These are phyloP conservation scores for Anarrhichthys ocellatus DNA, from an alignment of 2,113 vertebrate species.

Conservation along the genomic window DNA sequence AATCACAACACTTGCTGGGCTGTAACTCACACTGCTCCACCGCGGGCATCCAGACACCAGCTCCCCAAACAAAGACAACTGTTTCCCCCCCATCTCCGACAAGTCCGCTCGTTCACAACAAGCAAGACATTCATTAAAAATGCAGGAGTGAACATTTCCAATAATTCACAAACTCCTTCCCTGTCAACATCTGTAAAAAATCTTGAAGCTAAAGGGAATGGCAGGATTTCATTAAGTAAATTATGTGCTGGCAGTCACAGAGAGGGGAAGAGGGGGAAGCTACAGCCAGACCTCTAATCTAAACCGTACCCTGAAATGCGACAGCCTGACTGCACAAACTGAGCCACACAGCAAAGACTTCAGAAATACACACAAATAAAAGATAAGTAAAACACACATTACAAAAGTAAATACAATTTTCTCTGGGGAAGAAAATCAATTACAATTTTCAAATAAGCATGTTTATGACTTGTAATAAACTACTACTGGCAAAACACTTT, in stretches of 20 bases:
- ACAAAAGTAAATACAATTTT: slow-evolving; percentile 46
- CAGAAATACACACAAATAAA: slow-evolving; percentile 74
- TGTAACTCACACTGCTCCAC: slow-evolving; percentile 75
- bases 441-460: slow-evolving; percentile 38
- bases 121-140: slow-evolving; percentile 81
- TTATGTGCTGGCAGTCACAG: slow-evolving; percentile 94
- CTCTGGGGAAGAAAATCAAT: slow-evolving; percentile 48
- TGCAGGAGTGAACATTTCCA: slow-evolving; percentile 84
- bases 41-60: slow-evolving; percentile 67
- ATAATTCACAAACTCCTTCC: slow-evolving; percentile 90
- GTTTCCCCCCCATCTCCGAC: slow-evolving; percentile 38
- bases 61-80: slow-evolving; percentile 75
- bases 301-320: slow-evolving; percentile 92
- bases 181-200: slow-evolving; percentile 95
- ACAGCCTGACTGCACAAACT: slow-evolving; percentile 85
- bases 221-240: slow-evolving; percentile 98
- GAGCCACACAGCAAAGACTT: slow-evolving; percentile 77
- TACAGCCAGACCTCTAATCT: slow-evolving; percentile 92
- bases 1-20: slow-evolving; percentile 78
- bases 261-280: slow-evolving; percentile 89
- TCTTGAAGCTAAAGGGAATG: slow-evolving; percentile 90
- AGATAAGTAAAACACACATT: slow-evolving; percentile 63
- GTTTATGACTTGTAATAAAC: slow-evolving; percentile 52
- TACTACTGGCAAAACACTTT: slow-evolving; percentile 32
- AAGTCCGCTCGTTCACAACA: slow-evolving; percentile 70